Evolutionary conservation across 2,113 vertebrate genomes (phyloP), one percentile per base, ranked within the genome.

Genomic region (Coptodon rendalli): DNA sequence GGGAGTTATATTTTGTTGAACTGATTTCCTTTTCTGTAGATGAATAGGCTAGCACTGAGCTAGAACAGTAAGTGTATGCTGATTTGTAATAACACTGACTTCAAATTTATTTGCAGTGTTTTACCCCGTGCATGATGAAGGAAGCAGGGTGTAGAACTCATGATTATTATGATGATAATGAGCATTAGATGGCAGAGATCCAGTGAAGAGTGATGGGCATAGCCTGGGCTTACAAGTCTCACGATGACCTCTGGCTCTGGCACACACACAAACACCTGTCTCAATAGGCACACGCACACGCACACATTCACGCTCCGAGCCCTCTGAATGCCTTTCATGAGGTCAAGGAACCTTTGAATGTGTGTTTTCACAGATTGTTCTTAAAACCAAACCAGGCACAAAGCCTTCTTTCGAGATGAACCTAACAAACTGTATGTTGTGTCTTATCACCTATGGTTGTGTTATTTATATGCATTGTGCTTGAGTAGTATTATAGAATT

Each of bases 181-280:
- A 93, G 86, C 63, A 87, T 88, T 84, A 76, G 43, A 89, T 94
- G 92, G 94, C 91, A 89, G 87, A 24, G 79, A 82, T 94, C 93
- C 93, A 94, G 86, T 88, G 89, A 88, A 84, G 82, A 91, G 81
- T 94, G 93, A 94, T 94, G 91, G 90, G 92, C 88, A 87, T 87
- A 90, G 93, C 87, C 91, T 90, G 90, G 71, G 82, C 71, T 90
- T 85, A 92, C 73, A 91, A 90, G 87, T 89, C 91, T 92, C 93
- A 81, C 53, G 61, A 91, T 94, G 93, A 95, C 94, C 94, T 96
- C 94, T 94, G 91, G 86, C 91, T 81, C 48, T 36, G 57, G 40
- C 82, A 56, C 52, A 82, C 79, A 57, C 82, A 38, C 82, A 80
- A 63, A 82, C 81, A 83, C 71, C 83, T 85, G 54, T 85, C 83